These are phyloP conservation scores for Acleris emargana DNA, from an alignment of 2,888 invertebrate species.

Conservation along the genomic window DNA sequence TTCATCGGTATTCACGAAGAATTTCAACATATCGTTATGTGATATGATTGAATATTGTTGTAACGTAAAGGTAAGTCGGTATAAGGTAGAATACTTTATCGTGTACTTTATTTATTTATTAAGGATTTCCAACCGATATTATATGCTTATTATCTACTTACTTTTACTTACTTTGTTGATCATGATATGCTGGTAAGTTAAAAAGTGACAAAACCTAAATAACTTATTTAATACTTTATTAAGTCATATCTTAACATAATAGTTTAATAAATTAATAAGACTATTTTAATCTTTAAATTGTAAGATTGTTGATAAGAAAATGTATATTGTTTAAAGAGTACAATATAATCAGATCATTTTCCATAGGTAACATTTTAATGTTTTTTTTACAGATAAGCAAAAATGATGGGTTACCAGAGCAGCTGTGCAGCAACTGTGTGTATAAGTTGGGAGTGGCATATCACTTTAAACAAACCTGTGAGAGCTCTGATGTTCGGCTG, in stretches of 20 bases:
- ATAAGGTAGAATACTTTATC: neutral
- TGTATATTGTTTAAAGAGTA: too few species aligned
- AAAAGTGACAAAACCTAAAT: too few species aligned
- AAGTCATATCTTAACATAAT: too few species aligned
- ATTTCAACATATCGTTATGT: conserved; percentile 83
- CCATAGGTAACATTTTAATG: neutral
- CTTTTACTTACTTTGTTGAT: too few species aligned
- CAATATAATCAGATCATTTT: neutral
- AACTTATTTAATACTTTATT: too few species aligned
- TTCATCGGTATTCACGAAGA: conserved; percentile 84
- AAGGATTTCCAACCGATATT: too few species aligned
- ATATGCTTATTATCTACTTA: too few species aligned
- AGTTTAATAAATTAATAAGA: too few species aligned
- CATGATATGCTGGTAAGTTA: too few species aligned
- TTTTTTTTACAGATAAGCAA: conserved; percentile 69
- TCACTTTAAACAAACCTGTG: conserved; percentile 86
- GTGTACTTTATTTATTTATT: too few species aligned
- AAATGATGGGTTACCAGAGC: conserved; percentile 84
- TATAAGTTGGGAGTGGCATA: conserved; percentile 85
- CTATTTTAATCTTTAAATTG: too few species aligned
- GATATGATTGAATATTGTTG: conserved; percentile 85
- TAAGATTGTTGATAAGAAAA: too few species aligned
- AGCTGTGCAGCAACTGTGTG: conserved; percentile 85
- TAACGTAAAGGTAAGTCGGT: conserved; percentile 76
- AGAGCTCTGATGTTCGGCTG: conserved; percentile 83